Base-by-base conservation (phyloP, 2,113 vertebrate genomes). In the Clarias macrocephalus region DNA sequence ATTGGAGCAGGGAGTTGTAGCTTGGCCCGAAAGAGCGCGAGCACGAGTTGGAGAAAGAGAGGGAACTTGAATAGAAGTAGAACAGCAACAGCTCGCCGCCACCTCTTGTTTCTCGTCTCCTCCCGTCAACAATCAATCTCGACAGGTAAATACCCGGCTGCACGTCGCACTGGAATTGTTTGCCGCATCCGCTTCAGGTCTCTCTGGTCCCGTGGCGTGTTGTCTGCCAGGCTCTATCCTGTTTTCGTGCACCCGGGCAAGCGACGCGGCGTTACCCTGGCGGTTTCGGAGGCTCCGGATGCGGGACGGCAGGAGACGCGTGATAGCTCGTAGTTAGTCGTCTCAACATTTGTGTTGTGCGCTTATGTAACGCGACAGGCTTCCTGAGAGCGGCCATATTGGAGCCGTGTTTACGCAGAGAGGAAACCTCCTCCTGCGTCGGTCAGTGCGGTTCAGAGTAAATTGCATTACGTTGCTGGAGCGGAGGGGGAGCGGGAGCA, bases 1-100 rank as follows among this genome's bases (percentile, higher is more conserved):
- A 95, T 92, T 95, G 95, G 96, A 96, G 95, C 95, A 95, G 96
- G 95, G 96, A 96, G 94, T 96, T 96, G 93, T 95, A 96, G 93
- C 95, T 92, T 88, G 92, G 91, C 91, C 90, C 91, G 91, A 93
- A 88, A 92, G 88, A 33, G 65, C 93, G 89, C 19, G 87, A 82
- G 91, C 48, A 48, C 48, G 48, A 54, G 42, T 91, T 42, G 92
- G 30, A 80, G 88, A 93, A 89, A 28, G 80, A 56, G 77, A 54
- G 48, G 84, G 68, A 84, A 76, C 87, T 86, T 86, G 76, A 82
- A 88, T 79, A 80, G 63, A 62, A 48, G 87, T 68, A 54, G 60
- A 87, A 81, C 66, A 66, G 25, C 83, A 87, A 73, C 83, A 83
- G 54, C 60, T 30, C 23, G 33, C 72, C 28, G 83, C 60, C 62